Evolutionary conservation across 2,888 invertebrate genomes (phyloP), one percentile per base, ranked within the genome.

Genomic region (Phrixothrix hirtus): DNA sequence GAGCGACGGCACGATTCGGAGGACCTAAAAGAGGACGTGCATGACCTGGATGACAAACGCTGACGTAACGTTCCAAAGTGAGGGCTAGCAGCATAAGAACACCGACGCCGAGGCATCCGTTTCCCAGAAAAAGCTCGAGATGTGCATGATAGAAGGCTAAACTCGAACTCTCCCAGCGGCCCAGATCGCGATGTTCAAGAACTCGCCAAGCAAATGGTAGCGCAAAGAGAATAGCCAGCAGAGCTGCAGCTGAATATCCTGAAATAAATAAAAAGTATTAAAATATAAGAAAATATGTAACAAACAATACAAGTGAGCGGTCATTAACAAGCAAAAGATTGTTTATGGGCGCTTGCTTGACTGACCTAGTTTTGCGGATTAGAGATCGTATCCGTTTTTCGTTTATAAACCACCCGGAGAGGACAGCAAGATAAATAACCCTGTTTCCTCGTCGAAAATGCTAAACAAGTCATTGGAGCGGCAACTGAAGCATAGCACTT

Each of bases 221-320:
- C 57, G 86, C 86, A 64, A 87, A 85, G 26, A 85, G 69, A 61
- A 88, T 86, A 10, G 87, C 85, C 67, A 88, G 76, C 42, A 89
- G 78, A 26, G 90, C 88, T 9, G 89, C 88, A 1, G 85, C 82
- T n/a, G 89, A 89, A 68, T 90, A 84, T 42, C 88, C 88, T 82
- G 79, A 4, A 79, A 78, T 34, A 55, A 58, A 60, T 7, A 34
- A 5, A 15, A 17, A 12, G 11, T 6, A 16, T 41, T 41, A 41
- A 15, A 5, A 32, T 32, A 3, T 12, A 9, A 11, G 13, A 10
- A n/a, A n/a, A n/a, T n/a, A n/a, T n/a, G n/a, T n/a, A n/a, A n/a
- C n/a, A n/a, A n/a, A n/a, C n/a, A 21, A 5, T 21, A 21, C 7
- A 21, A 21, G 3, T 21, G 21, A 7, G 21, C n/a, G 21, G 38